Conservation (phyloP, 2,797 vertebrate species). For the Sebastes oblongus region DNA sequence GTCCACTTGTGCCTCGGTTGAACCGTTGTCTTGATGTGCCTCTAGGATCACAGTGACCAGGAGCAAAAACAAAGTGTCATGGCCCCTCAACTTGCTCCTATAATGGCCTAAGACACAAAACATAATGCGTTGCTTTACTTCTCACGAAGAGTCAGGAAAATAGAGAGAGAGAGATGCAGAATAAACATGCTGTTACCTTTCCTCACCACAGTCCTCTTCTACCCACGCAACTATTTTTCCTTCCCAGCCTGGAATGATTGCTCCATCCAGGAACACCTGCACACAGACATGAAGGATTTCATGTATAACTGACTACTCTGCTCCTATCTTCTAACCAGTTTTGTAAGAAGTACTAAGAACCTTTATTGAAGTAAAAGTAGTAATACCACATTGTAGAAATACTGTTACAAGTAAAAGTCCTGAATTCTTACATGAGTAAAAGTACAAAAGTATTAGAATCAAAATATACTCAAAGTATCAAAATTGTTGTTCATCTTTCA, state of each 20-base stretch:
- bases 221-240: conserved; percentile 97
- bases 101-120: conserved; percentile 51
- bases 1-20: conserved; percentile 5
- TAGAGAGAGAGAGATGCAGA: background rate
- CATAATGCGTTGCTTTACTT: background rate
- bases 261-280: conserved; percentile 93
- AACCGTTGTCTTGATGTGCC: conserved; percentile 1
- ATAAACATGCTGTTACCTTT: conserved; percentile 71
- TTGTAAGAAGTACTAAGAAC: too few species aligned
- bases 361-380: too few species aligned
- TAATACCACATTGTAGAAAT: too few species aligned
- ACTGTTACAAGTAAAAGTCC: too few species aligned
- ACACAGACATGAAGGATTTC: background rate
- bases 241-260: conserved; percentile 94
- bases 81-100: conserved; percentile 38
- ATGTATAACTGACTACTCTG: background rate
- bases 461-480: too few species aligned
- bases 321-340: background rate
- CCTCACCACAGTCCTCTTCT: conserved; percentile 90
- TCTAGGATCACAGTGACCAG: conserved; percentile 18
- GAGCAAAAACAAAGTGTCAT: background rate
- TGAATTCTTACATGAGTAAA: too few species aligned
- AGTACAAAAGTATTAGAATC: too few species aligned
- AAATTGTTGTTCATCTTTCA: too few species aligned
- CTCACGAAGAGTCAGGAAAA: background rate